Evolutionary conservation across 30 jellyfish, hydroid and myxozoan genomes (phyloP), one percentile per base, ranked within the genome.

Genomic region (Turritopsis rubra): DNA sequence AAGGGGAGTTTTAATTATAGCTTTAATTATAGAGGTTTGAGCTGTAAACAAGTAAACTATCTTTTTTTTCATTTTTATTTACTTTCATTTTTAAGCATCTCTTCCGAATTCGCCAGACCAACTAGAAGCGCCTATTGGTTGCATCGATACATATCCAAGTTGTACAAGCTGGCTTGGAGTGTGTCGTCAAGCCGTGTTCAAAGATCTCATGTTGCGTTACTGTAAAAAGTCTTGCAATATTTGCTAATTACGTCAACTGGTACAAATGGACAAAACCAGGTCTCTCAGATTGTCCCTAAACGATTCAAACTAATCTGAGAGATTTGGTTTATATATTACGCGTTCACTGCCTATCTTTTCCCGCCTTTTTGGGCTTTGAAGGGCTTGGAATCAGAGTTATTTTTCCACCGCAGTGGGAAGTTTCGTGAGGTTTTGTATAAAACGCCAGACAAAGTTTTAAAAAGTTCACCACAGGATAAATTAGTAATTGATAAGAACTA

Each of bases 91-190:
- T 74, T 23, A n/a, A 74, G 82, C 82, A 22, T 24, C 60, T 1
- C 9, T 5, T 0, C 54, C 82, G 20, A 80, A 29, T n/a, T 65
- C 81, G 17, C 81, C 87, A 25, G 60, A 65, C 4, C 81, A 80
- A 70, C 81, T 80, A n/a, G 81, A 80, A 27, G 78, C 87, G 3
- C 87, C 77, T 8, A 80, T 70, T 23, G 87, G 87, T n/a, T 80
- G 87, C 26, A 70, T 80, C 20, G 87, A 80, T 27, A 21, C 53
- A 16, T 70, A 22, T 53, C 52, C 54, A 25, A 53, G 65, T 65
- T 80, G 87, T 53, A 23, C 26, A 25, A 80, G 28, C 52, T 80
- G 87, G 87, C 29, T 65, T 22, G 87, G 87, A 23, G 87, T 80
- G 16, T 80, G 87, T 53, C 81, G 87, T 0, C 87, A 80, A 80